Evolutionary conservation across 2,113 vertebrate genomes (phyloP).

Genomic region (Phainopepla nitens): DNA sequence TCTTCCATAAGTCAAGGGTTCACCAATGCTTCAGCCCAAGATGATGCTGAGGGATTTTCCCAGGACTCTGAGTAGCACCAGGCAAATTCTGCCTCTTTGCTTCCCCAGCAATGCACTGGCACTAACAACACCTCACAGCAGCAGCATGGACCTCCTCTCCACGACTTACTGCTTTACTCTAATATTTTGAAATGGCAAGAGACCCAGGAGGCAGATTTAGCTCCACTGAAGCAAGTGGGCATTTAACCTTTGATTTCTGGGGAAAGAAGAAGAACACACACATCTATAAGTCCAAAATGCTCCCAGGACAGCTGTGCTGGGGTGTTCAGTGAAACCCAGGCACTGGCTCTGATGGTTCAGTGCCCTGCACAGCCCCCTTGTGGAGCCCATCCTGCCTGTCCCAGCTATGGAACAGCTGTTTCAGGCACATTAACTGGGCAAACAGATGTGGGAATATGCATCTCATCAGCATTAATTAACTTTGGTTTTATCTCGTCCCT

Average conservation of each 20-base stretch:
- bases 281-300: neutral
- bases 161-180: fast-evolving
- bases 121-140: neutral
- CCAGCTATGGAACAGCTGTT: neutral
- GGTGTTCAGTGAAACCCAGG: neutral
- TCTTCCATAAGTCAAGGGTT: neutral
- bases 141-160: neutral
- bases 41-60: neutral
- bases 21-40: neutral
- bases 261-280: neutral
- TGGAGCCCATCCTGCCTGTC: neutral
- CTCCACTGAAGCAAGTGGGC: neutral
- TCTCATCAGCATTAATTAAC: neutral
- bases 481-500: neutral
- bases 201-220: neutral
- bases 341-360: neutral
- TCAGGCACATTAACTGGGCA: neutral
- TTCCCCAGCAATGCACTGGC: neutral
- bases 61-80: neutral
- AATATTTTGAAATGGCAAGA: neutral
- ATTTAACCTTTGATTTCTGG: neutral
- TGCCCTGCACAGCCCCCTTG: neutral
- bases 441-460: neutral
- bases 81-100: neutral
- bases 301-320: neutral